Percentiles rank a stretch among this genome's conserved stretches.
These are phyloP conservation scores for Drosophila kokeensis DNA, from an alignment of 2,888 invertebrate species.

Conservation along the genomic window DNA sequence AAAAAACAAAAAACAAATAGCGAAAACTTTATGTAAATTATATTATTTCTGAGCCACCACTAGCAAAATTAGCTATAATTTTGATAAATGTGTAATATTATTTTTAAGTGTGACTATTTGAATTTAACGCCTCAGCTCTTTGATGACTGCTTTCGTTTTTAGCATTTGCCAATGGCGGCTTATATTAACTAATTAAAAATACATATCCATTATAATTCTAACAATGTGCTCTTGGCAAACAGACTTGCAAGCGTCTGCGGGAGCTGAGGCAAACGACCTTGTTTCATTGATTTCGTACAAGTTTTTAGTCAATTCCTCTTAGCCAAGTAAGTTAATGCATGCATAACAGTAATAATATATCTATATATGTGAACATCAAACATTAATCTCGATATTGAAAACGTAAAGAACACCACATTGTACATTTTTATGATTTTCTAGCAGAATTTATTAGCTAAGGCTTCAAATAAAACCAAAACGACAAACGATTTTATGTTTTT, in stretches of 20 bases:
- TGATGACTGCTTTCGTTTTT: not conserved
- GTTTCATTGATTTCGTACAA: slow-evolving; percentile 56
- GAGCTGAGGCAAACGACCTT: slow-evolving; percentile 34
- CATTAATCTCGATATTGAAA: slow-evolving; percentile 67
- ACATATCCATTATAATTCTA: slow-evolving; percentile 47
- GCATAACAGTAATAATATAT: slow-evolving; percentile 8
- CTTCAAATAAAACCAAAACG: slow-evolving; percentile 49
- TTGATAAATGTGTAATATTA: slow-evolving; percentile 56
- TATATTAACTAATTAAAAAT: slow-evolving; percentile 24
- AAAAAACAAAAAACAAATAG: not conserved
- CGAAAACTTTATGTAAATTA: slow-evolving; percentile 52
- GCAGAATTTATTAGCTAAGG: slow-evolving; percentile 73
- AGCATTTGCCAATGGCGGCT: slow-evolving; percentile 17
- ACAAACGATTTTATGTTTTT: slow-evolving; percentile 47
- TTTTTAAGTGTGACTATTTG: slow-evolving; percentile 51
- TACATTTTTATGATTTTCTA: slow-evolving; percentile 63
- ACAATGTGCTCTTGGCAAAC: slow-evolving; percentile 23
- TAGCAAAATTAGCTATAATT: slow-evolving; percentile 39
- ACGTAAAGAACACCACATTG: slow-evolving; percentile 18
- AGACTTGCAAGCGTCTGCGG: slow-evolving; percentile 8
- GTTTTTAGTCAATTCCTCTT: slow-evolving; percentile 54
- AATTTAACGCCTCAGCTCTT: slow-evolving; percentile 49
- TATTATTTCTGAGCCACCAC: slow-evolving; percentile 17
- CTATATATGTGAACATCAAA: slow-evolving; percentile 27
- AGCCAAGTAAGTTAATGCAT: slow-evolving; percentile 47